Percentiles rank a stretch among this genome's conserved stretches.
phyloP scores from a whole-genome alignment of 1,140 invertebrate genomes.

The Macrobrachium nipponense region DNA sequence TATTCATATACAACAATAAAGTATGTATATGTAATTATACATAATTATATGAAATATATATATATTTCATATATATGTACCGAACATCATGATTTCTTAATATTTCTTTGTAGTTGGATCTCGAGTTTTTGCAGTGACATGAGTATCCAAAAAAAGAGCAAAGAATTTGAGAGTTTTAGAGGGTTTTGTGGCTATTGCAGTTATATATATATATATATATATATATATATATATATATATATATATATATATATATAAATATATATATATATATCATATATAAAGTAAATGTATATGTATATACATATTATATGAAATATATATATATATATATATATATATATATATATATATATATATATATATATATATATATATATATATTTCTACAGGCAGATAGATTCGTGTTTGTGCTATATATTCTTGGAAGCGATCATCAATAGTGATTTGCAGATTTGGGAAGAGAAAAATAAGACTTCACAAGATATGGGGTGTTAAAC shows the following conservation, averaged over 20 bases:
- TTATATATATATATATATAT: constrained; percentile 26
- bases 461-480: neutral
- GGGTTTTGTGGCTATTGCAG: no score
- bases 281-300: no score
- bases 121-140: no score
- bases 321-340: neutral
- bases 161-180: no score
- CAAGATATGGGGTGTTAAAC: neutral
- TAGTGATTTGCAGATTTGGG: neutral
- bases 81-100: no score
- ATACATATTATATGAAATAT: constrained; percentile 6
- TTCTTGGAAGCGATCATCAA: neutral
- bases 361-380: constrained; percentile 17
- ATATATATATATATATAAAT: constrained; percentile 21
- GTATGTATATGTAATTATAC: neutral
- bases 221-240: constrained; percentile 19
- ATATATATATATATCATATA: constrained; percentile 24
- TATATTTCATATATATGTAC: neutral
- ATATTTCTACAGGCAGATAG: neutral
- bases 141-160: no score
- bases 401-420: neutral
- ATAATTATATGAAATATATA: neutral
- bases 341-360: constrained; percentile 8
- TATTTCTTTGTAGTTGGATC: no score
- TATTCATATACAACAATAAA: neutral